phyloP scores from a whole-genome alignment of 2,797 vertebrate species.

The Simalia tracyae region DNA sequence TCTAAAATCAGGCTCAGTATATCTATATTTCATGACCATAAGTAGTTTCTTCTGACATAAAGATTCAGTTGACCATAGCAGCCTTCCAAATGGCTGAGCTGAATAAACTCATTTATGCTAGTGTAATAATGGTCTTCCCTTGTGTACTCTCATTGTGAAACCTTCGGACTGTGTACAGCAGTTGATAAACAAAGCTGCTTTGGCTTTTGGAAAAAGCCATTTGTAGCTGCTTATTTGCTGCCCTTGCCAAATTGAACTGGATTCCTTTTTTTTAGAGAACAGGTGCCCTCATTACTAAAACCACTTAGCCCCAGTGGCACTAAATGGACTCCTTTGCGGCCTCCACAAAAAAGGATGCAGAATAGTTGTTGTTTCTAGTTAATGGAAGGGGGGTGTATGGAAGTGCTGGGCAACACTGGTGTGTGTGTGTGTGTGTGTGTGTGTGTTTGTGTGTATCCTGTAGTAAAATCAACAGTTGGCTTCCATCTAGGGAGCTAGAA shows the following conservation, averaged over 20 bases:
- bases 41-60: slow-evolving; percentile 46
- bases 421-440: background rate
- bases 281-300: slow-evolving; percentile 75
- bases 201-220: slow-evolving; percentile 71
- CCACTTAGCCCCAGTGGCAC: slow-evolving; percentile 62
- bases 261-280: slow-evolving; percentile 72
- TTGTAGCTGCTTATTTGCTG: slow-evolving; percentile 57
- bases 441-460: background rate
- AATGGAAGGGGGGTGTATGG: background rate
- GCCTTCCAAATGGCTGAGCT: slow-evolving; percentile 66
- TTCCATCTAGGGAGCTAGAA: background rate
- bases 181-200: slow-evolving; percentile 73
- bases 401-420: background rate
- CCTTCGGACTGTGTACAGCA: slow-evolving; percentile 66
- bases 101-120: slow-evolving; percentile 68
- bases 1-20: background rate
- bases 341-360: slow-evolving; percentile 62
- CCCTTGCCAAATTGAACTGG: slow-evolving; percentile 66
- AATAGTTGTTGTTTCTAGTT: slow-evolving; percentile 22
- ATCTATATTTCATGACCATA: fast-evolving
- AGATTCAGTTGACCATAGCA: slow-evolving; percentile 61
- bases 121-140: slow-evolving; percentile 68
- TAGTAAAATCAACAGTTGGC: slow-evolving; percentile 8
- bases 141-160: slow-evolving; percentile 68
- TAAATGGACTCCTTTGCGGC: slow-evolving; percentile 72